A percentile compares a stretch with the other conserved stretches of the same genome.
phyloP scores from a whole-genome alignment of 1,140 invertebrate species.

The Trigoniulus corallinus region DNA sequence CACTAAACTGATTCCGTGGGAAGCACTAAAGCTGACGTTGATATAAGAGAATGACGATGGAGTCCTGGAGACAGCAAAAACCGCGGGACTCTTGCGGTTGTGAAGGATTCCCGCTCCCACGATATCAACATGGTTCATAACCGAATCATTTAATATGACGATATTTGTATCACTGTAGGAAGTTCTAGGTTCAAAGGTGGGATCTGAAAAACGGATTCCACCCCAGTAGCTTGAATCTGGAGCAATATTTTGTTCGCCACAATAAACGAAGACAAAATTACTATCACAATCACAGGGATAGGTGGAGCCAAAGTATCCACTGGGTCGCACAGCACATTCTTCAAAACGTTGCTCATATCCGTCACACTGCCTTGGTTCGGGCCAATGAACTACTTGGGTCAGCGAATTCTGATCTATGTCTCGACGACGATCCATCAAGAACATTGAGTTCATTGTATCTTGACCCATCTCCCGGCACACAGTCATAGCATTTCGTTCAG shows the following conservation, averaged over 20 bases:
- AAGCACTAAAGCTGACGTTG: conserved; percentile 64
- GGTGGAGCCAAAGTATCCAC: conserved; percentile 69
- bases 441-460: conserved; percentile 71
- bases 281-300: conserved; percentile 68
- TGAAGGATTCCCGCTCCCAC: conserved; percentile 91
- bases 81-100: conserved; percentile 79
- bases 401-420: conserved; percentile 73
- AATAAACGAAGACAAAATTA: conserved; percentile 85
- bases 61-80: conserved; percentile 72
- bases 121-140: conserved; percentile 54
- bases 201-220: conserved; percentile 77
- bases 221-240: conserved; percentile 76
- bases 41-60: conserved; percentile 60
- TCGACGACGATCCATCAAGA: conserved; percentile 56
- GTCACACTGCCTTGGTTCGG: conserved; percentile 64
- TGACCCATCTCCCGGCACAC: conserved; percentile 87
- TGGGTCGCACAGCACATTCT: conserved; percentile 73
- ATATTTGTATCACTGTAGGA: conserved; percentile 40
- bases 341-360: conserved; percentile 30
- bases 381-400: conserved; percentile 81
- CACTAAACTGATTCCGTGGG: conserved; percentile 81
- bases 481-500: conserved; percentile 83
- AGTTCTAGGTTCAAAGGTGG: conserved; percentile 66
- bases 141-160: background rate
- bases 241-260: conserved; percentile 57